Base-by-base conservation (phyloP, 2,797 vertebrate genomes). In the Nyctibius grandis region DNA sequence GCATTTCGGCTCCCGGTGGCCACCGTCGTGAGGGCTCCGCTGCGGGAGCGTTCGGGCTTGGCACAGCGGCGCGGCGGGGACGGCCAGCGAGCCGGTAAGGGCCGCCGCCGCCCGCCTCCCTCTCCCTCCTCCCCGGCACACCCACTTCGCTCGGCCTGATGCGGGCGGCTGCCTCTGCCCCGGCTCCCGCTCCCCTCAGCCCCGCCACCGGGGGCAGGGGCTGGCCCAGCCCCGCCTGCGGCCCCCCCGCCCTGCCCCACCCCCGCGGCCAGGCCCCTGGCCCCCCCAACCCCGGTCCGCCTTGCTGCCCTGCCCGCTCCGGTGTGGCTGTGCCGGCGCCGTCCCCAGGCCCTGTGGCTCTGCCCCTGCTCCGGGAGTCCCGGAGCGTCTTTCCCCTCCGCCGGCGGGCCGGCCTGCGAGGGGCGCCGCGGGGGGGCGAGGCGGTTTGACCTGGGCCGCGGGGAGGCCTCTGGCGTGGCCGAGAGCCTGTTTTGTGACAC, bases 21-120 rank as follows among this genome's bases (percentile, higher is more conserved):
- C 86, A 64, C 91, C 91, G 79, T 91, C 60, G 60, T 3, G 6
- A 45, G 70, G 18, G 48, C 10, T 60, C 9, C 12, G 68, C 69
- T 63, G 63, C 20, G 57, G 51, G 60, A 53, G 50, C 20, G 63
- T 0, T 33, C 4, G 36, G 57, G 63, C 13, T 15, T 6, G 73
- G 45, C 54, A 45, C 36, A 61, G 56, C 34, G 68, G 78, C 54
- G 65, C 75, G 72, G 69, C 34, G 68, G 86, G 81, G 56, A 80
- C 72, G 77, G 88, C 33, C 50, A 25, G 61, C 20, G 76, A 86
- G 80, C 81, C 77, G 91, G 93, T 91, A 91, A 93, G 88, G 79
- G 77, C 78, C 33, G 60, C 78, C 33, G 60, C 34, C 50, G 18
- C 15, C 51, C 28, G 15, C 25, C 20, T 9, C 15, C 20, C 17